These are phyloP conservation scores for Drosophila maculinotata DNA, from an alignment of 2,888 invertebrate genomes.

Conservation along the genomic window DNA sequence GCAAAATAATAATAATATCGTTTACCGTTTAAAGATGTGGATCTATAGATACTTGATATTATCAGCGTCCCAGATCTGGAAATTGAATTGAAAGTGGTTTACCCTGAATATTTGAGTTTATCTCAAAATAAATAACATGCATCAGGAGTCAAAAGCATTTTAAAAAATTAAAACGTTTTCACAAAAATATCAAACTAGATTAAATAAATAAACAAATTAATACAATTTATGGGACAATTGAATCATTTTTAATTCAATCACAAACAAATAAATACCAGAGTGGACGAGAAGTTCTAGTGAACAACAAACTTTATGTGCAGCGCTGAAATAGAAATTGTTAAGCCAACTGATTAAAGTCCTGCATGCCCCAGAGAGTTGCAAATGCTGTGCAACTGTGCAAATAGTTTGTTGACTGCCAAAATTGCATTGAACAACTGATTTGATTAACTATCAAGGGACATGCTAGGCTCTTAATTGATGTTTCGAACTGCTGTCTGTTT, in stretches of 20 bases:
- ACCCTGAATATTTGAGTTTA: not conserved
- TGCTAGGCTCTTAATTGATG: slow-evolving; percentile 39
- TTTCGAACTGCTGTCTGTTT: not conserved
- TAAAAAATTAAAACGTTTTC: not conserved
- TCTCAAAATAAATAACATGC: not conserved
- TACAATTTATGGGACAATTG: slow-evolving; percentile 10
- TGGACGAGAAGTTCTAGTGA: not conserved
- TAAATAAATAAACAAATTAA: slow-evolving; percentile 2
- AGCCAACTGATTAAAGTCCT: not conserved
- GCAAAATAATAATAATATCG: not conserved
- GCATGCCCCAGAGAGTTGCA: not conserved
- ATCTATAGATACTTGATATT: not conserved
- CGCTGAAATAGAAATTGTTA: too few species aligned
- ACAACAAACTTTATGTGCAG: too few species aligned
- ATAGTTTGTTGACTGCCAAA: slow-evolving; percentile 14
- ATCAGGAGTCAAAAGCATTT: too few species aligned
- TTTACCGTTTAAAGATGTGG: not conserved
- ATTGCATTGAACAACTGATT: slow-evolving; percentile 20
- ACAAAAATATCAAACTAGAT: not conserved
- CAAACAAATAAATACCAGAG: not conserved
- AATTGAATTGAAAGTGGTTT: slow-evolving; percentile 1
- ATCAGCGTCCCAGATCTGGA: slow-evolving; percentile 8
- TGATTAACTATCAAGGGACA: slow-evolving; percentile 42
- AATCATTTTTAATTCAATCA: slow-evolving; percentile 1
- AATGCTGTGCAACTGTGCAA: too few species aligned